phyloP scores from a whole-genome alignment of 2,797 vertebrate genomes.

The Yasuhikotakia modesta region DNA sequence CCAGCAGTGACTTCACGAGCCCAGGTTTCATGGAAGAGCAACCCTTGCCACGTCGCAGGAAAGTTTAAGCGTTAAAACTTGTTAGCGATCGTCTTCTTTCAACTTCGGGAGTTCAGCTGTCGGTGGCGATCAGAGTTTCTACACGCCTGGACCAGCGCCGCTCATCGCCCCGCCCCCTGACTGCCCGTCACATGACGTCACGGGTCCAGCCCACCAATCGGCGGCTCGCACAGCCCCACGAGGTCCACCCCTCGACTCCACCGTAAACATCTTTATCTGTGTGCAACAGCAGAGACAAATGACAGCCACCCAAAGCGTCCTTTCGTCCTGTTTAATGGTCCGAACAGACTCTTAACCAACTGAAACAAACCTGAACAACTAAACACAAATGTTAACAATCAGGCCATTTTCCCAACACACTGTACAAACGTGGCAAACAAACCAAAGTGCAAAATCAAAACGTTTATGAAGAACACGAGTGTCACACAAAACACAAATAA shows the following conservation, averaged over 20 bases:
- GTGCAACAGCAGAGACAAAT: background rate
- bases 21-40: background rate
- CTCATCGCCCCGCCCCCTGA: slow-evolving; percentile 50
- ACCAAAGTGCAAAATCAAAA: slow-evolving; percentile 34
- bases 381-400: slow-evolving; percentile 22
- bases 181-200: slow-evolving; percentile 76
- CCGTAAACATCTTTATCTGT: background rate
- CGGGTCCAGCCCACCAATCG: background rate
- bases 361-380: slow-evolving; percentile 13
- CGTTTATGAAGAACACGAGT: slow-evolving; percentile 12
- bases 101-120: slow-evolving; percentile 7
- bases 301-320: background rate
- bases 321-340: slow-evolving; percentile 27
- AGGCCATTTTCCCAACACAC: slow-evolving; percentile 28
- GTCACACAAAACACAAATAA: slow-evolving; percentile 28
- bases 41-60: background rate
- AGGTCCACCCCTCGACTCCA: background rate
- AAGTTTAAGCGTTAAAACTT: background rate
- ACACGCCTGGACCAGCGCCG: slow-evolving; percentile 11
- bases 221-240: background rate
- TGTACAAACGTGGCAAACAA: background rate
- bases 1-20: slow-evolving; percentile 27
- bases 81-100: slow-evolving; percentile 1
- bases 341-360: slow-evolving; percentile 24
- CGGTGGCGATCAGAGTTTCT: slow-evolving; percentile 5